Conservation (phyloP, 1,140 invertebrate genomes). For the Drosophila oshimai region DNA sequence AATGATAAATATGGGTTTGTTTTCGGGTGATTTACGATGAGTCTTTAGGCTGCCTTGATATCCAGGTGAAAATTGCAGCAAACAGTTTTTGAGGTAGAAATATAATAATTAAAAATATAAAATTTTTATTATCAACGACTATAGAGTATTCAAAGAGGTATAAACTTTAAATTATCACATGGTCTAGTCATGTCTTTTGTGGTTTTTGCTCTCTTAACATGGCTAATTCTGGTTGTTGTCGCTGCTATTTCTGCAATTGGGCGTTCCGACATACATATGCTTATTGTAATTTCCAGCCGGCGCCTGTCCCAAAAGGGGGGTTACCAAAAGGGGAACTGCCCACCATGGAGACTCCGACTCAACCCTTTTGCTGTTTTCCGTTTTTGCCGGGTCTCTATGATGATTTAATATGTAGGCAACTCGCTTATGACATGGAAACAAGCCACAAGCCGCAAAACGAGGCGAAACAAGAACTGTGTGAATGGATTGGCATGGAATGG, state of each 20-base stretch:
- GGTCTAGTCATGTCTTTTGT: neutral
- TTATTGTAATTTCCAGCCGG: constrained; percentile 67
- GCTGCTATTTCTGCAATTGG: constrained; percentile 41
- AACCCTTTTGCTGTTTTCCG: constrained; percentile 62
- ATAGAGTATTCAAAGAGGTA: neutral
- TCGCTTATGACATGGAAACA: constrained; percentile 41
- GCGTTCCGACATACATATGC: constrained; percentile 65
- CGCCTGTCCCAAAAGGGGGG: constrained; percentile 28
- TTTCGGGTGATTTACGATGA: constrained; percentile 4
- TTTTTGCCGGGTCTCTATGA: constrained; percentile 22
- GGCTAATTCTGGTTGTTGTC: constrained; percentile 47
- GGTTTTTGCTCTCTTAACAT: constrained; percentile 2
- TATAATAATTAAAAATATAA: neutral
- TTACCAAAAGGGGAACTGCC: constrained; percentile 16
- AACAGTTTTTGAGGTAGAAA: neutral
- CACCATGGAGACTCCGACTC: constrained; percentile 12
- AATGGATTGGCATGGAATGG: too few species aligned
- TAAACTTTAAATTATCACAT: neutral
- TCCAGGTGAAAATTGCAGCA: neutral
- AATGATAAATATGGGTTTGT: neutral
- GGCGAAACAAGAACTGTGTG: constrained; percentile 53
- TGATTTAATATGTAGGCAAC: constrained; percentile 47
- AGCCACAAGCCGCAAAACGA: constrained; percentile 32
- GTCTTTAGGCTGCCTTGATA: neutral
- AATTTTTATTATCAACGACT: neutral